Percentiles rank a stretch among this genome's conserved stretches.
phyloP scores from a whole-genome alignment of 1,140 invertebrate species.

The Drosophila asahinai region DNA sequence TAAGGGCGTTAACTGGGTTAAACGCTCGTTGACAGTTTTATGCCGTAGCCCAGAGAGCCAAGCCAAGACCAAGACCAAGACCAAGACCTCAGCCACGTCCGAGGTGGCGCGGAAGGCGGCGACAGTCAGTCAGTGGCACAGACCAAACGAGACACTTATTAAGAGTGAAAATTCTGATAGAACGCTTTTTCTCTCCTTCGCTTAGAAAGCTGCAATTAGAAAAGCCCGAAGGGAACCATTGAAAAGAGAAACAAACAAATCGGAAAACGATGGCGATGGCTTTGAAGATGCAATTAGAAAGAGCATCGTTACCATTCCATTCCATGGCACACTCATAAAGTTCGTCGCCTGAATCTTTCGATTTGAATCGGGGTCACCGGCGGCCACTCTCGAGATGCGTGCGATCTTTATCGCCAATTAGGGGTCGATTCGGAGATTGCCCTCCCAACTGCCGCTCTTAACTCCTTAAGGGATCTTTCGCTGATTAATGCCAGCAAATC shows the following conservation, averaged over 20 bases:
- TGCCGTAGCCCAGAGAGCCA: constrained; percentile 47
- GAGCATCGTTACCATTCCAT: constrained; percentile 50
- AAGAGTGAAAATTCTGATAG: constrained; percentile 79
- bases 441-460: constrained; percentile 18
- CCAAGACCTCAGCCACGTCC: constrained; percentile 31
- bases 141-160: constrained; percentile 77
- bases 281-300: constrained; percentile 47
- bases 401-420: constrained; percentile 70
- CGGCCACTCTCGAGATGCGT: constrained; percentile 44
- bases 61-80: constrained; percentile 12
- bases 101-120: constrained; percentile 28
- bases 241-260: constrained; percentile 76
- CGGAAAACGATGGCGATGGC: constrained; percentile 39
- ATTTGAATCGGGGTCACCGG: constrained; percentile 28
- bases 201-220: constrained; percentile 75
- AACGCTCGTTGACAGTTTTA: constrained; percentile 80
- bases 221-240: constrained; percentile 26
- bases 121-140: constrained; percentile 79
- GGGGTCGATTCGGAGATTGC: constrained; percentile 15
- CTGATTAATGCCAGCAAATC: constrained; percentile 17
- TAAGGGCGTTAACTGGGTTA: constrained; percentile 81
- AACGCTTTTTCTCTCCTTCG: constrained; percentile 63
- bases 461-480: constrained; percentile 7
- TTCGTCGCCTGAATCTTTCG: constrained; percentile 56
- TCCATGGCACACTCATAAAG: constrained; percentile 30